Evolutionary conservation across 2,888 invertebrate genomes (phyloP).

Genomic region (Muschampia staudingeri): DNA sequence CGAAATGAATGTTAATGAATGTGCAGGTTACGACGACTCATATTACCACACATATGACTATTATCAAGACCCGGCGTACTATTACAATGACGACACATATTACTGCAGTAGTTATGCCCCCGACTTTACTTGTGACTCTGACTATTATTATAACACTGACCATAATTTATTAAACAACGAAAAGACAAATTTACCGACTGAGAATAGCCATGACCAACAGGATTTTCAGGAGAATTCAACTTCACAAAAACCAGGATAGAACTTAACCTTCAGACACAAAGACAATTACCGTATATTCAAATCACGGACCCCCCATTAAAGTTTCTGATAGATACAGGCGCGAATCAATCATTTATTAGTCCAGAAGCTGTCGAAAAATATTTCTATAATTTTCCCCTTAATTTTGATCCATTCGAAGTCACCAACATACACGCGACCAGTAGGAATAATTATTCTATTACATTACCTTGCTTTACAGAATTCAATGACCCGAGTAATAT

Average conservation of each 20-base stretch:
- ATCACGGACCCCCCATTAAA: constrained; percentile 20
- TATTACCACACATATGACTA: constrained; percentile 22
- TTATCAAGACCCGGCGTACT: constrained; percentile 18
- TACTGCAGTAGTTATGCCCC: constrained; percentile 4
- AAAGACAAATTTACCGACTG: constrained; percentile 23
- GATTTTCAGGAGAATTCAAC: constrained; percentile 33
- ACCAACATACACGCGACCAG: constrained; percentile 67
- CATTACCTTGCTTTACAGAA: constrained; percentile 64
- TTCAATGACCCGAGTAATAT: constrained; percentile 51
- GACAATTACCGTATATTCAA: constrained; percentile 35
- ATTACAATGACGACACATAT: constrained; percentile 28
- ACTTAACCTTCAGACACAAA: constrained; percentile 55
- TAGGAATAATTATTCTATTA: constrained; percentile 68
- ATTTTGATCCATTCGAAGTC: constrained; percentile 68
- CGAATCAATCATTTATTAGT: constrained; percentile 41
- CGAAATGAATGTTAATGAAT: constrained; percentile 30
- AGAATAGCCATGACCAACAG: constrained; percentile 36
- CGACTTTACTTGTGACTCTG: constrained; percentile 30
- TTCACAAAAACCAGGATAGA: constrained; percentile 53
- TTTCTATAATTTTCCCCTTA: constrained; percentile 46
- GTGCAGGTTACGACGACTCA: constrained; percentile 13
- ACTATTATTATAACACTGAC: constrained; percentile 11
- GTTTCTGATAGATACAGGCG: constrained; percentile 52
- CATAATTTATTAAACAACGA: background rate
- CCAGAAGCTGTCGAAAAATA: constrained; percentile 46